Conservation (phyloP, 2,888 invertebrate species). For the Ephialtes manifestator region DNA sequence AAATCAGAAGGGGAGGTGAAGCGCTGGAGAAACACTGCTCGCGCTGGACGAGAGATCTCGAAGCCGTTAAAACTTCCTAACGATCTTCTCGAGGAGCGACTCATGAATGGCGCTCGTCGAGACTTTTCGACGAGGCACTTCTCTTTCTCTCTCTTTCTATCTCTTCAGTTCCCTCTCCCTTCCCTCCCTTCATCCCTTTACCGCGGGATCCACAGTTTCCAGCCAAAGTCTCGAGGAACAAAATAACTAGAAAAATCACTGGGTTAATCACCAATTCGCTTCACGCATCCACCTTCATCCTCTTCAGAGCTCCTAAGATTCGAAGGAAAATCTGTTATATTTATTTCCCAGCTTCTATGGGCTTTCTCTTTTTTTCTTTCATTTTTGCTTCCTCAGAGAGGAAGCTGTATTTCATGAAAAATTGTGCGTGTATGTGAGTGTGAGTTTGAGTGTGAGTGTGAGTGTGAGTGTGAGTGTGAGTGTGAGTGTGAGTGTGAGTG, state of each 20-base stretch:
- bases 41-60: slow-evolving; percentile 72
- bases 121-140: slow-evolving; percentile 67
- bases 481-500: too few relatives aligned
- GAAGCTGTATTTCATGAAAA: not conserved
- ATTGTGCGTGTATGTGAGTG: too few relatives aligned
- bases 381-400: not conserved
- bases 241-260: slow-evolving; percentile 68
- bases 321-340: slow-evolving; percentile 40
- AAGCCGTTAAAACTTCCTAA: slow-evolving; percentile 83
- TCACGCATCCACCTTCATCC: slow-evolving; percentile 1
- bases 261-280: slow-evolving; percentile 62
- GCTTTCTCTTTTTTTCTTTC: too few relatives aligned
- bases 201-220: slow-evolving; percentile 30
- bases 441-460: too few relatives aligned
- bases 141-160: slow-evolving; percentile 47
- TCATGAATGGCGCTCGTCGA: slow-evolving; percentile 77
- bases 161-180: not conserved
- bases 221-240: slow-evolving; percentile 47
- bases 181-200: not conserved
- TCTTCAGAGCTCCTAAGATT: slow-evolving; percentile 20
- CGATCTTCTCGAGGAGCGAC: slow-evolving; percentile 79
- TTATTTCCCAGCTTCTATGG: slow-evolving; percentile 1
- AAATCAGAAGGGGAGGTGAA: slow-evolving; percentile 19
- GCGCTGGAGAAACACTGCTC: slow-evolving; percentile 55
- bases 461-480: too few relatives aligned